Conservation (phyloP, 2,888 invertebrate genomes). For the Eupithecia subfuscata region DNA sequence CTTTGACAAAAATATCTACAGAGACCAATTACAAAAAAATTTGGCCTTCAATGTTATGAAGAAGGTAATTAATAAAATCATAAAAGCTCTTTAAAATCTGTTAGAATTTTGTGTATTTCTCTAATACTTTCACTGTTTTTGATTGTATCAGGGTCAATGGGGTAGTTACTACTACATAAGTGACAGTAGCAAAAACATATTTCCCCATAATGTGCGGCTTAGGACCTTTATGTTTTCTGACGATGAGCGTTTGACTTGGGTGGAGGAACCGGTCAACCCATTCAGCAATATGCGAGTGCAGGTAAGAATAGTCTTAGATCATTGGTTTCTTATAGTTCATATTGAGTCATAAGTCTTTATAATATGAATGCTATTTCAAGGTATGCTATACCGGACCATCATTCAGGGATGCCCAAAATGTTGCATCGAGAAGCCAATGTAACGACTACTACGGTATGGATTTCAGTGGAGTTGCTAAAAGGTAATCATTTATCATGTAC, state of each 20-base stretch:
- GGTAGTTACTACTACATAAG: constrained; percentile 58
- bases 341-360: neutral
- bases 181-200: constrained; percentile 33
- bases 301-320: constrained; percentile 43
- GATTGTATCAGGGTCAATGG: constrained; percentile 72
- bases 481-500: constrained; percentile 28
- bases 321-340: neutral
- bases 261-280: constrained; percentile 71
- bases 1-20: constrained; percentile 71
- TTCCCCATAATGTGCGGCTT: constrained; percentile 83
- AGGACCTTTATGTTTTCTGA: constrained; percentile 86
- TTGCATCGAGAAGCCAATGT: constrained; percentile 40
- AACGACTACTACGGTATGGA: constrained; percentile 54
- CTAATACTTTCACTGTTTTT: too few species aligned
- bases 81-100: too few species aligned
- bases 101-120: too few species aligned
- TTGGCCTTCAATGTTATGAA: constrained; percentile 86
- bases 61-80: too few species aligned
- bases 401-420: constrained; percentile 48
- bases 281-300: constrained; percentile 49
- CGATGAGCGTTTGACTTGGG: constrained; percentile 88
- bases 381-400: constrained; percentile 54
- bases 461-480: constrained; percentile 55
- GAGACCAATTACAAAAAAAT: constrained; percentile 83
- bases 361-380: constrained; percentile 36